Evolutionary conservation across 2,113 vertebrate genomes (phyloP).

Genomic region (Heterocephalus glaber): DNA sequence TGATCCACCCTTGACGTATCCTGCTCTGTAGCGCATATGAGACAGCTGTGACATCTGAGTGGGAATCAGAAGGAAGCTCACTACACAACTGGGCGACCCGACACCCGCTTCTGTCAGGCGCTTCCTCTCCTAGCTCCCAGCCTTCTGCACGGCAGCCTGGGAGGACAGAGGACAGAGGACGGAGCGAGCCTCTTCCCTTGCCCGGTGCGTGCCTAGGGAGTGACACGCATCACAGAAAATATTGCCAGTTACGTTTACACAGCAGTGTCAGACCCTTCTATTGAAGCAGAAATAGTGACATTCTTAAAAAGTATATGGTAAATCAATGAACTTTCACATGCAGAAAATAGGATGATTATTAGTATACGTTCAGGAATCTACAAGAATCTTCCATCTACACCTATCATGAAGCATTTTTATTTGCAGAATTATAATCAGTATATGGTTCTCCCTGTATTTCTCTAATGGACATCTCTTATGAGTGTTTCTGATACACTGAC

Average conservation of each 20-base stretch:
- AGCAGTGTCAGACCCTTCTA: not conserved
- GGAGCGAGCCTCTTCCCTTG: slow-evolving; percentile 25
- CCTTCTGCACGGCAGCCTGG: not conserved
- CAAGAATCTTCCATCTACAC: not conserved
- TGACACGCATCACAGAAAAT: not conserved
- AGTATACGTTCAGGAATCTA: slow-evolving; percentile 41
- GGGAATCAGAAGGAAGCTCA: not conserved
- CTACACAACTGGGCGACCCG: not conserved
- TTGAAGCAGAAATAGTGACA: slow-evolving; percentile 10
- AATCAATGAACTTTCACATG: not conserved
- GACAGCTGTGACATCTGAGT: not conserved
- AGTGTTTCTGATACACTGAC: not conserved
- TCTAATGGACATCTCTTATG: not conserved
- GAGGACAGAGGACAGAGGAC: not conserved
- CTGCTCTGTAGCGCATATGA: not conserved
- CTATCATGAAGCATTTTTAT: slow-evolving; percentile 46
- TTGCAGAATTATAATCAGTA: slow-evolving; percentile 19
- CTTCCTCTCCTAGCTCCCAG: not conserved
- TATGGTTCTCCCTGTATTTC: not conserved
- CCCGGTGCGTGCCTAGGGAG: not conserved
- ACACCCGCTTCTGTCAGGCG: not conserved
- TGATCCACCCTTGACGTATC: not conserved
- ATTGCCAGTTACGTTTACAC: not conserved
- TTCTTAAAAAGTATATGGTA: slow-evolving; percentile 8
- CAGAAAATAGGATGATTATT: not conserved